Base-by-base conservation (phyloP, 2,113 vertebrate species). In the Megaceryle maxima region DNA sequence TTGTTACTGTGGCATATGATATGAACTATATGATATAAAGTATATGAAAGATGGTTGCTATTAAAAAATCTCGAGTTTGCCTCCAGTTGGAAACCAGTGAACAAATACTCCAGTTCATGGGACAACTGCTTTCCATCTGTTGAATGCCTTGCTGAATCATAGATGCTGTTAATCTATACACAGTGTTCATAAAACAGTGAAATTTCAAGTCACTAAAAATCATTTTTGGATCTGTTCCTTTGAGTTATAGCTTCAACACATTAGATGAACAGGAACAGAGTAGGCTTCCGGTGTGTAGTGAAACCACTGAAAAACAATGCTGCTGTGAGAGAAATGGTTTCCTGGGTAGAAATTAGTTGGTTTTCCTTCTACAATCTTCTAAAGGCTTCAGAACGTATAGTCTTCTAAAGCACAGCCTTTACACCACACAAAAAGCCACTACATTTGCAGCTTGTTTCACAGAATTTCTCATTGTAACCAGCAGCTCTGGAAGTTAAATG, bases 201-300 rank as follows among this genome's bases (percentile, higher is more conserved):
- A 70, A 87, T 76, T 60, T 91, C 26, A 74, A 70, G 67, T 57
- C 70, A 70, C 14, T 57, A 56, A 83, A 83, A 78, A 48, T 83
- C 24, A 39, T 35, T 70, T 95, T 80, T 79, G 43, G 43, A 70
- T 83, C 46, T 51, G 25, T 83, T 79, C 51, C 39, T 90, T 59
- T 62, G 79, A 83, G 84, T 89, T 85, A 56, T 60, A 20, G 46
- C 80, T 57, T 63, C 0, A 0, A 60, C 88, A 92, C n/a, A 41
- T 35, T 63, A 88, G 73, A 94, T 76, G 79, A 85, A 87, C 85
- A 95, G 94, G 75, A 95, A 95, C 69, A 83, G 59, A 59, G 39
- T 3, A 41, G 66, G 79, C 69, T 96, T 96, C 94, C 83, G 69
- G 81, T 75, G 35, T 84, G 25, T 53, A 96, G 72, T 92, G 59